A percentile compares a stretch with the other conserved stretches of the same genome.
Evolutionary conservation across 2,113 vertebrate species (phyloP).

Genomic region (Epinephelus cyanopodus): DNA sequence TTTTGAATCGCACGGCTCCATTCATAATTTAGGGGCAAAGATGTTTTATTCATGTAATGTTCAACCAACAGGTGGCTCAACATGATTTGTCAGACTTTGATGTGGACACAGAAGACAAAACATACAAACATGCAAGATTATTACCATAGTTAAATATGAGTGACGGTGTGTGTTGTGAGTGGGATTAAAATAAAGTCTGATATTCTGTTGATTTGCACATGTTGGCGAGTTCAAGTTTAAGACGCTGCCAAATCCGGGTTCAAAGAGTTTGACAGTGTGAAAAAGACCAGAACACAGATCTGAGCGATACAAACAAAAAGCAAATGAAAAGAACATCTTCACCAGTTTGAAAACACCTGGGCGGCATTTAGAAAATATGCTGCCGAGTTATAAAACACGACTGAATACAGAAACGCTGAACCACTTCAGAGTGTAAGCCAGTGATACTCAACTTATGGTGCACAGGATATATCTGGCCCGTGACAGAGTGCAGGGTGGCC

Average conservation of each 20-base stretch:
- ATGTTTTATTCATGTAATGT: conserved; percentile 28
- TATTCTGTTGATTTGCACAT: neutral
- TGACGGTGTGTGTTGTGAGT: neutral
- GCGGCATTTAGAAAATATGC: neutral
- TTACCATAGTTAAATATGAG: neutral
- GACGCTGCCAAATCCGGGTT: no score
- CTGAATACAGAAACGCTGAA: neutral
- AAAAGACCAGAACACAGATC: neutral
- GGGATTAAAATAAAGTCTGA: neutral
- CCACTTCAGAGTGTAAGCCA: neutral
- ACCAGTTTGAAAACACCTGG: neutral
- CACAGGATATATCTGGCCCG: no score
- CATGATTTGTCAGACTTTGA: conserved; percentile 10
- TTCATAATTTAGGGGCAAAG: conserved; percentile 7
- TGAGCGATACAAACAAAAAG: neutral
- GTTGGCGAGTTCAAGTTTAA: neutral
- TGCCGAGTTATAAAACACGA: neutral
- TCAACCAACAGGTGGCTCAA: conserved; percentile 23
- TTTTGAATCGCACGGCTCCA: neutral
- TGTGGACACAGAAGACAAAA: neutral
- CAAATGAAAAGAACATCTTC: neutral
- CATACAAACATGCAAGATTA: neutral
- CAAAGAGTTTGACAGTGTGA: neutral
- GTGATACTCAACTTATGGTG: no score
- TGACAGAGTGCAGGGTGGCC: no score